Evolutionary conservation across 1,140 invertebrate genomes (phyloP).

Genomic region (Drosophila ananassae): DNA sequence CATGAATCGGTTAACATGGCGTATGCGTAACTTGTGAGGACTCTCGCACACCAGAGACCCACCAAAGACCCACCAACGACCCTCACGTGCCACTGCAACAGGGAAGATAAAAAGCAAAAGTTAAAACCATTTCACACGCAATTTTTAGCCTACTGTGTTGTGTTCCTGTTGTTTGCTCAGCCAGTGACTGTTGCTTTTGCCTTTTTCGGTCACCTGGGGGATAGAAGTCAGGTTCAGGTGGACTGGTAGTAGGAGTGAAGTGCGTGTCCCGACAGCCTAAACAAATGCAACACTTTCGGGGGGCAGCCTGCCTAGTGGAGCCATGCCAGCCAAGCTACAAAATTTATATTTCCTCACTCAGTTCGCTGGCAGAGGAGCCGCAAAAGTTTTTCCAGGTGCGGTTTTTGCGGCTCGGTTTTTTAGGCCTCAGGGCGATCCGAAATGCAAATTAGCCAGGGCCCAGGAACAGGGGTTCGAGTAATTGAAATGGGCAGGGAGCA

Average conservation of each 20-base stretch:
- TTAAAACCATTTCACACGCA: conserved; percentile 81
- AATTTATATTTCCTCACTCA: conserved; percentile 63
- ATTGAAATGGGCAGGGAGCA: conserved; percentile 19
- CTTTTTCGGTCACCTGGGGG: conserved; percentile 50
- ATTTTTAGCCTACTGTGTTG: conserved; percentile 63
- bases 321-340: conserved; percentile 54
- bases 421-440: conserved; percentile 53
- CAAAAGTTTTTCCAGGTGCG: conserved; percentile 64
- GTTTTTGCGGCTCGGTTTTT: conserved; percentile 37
- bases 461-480: conserved; percentile 14
- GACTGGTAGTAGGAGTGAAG: conserved; percentile 7
- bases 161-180: conserved; percentile 31
- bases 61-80: conserved; percentile 6
- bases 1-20: conserved; percentile 39
- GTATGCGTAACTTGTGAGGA: conserved; percentile 75
- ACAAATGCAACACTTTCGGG: conserved; percentile 78
- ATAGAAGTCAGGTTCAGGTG: conserved; percentile 33
- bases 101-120: conserved; percentile 80
- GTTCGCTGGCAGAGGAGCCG: conserved; percentile 14
- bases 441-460: conserved; percentile 66
- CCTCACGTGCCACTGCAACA: conserved; percentile 66
- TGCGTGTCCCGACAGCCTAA: conserved; percentile 64
- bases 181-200: conserved; percentile 45
- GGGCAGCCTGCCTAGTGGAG: conserved; percentile 14
- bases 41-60: conserved; percentile 28